phyloP scores from a whole-genome alignment of 2,888 invertebrate genomes.

The Leptopterna dolabrata region DNA sequence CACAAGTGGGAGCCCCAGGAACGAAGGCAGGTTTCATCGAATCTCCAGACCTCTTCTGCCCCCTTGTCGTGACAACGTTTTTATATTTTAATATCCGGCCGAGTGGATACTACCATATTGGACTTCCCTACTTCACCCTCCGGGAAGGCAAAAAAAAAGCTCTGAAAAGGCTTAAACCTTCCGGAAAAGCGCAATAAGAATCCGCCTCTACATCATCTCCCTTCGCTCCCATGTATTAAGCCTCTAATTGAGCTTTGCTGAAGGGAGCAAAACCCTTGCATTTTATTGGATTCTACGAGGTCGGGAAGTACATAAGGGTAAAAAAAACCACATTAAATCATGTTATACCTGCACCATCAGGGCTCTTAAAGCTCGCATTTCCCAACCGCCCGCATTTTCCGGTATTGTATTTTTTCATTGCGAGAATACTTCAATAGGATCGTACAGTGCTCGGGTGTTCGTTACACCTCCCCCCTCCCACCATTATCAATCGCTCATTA shows the following conservation, averaged over 20 bases:
- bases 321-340: not conserved
- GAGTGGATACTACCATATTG: not conserved
- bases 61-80: not conserved
- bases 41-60: not conserved
- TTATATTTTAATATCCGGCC: slow-evolving; percentile 3
- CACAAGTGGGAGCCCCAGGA: too few species aligned
- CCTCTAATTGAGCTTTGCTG: not conserved
- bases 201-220: not conserved
- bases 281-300: not conserved
- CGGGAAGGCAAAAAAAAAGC: not conserved
- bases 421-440: too few species aligned
- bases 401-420: too few species aligned
- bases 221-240: not conserved
- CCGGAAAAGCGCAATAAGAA: not conserved
- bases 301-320: not conserved
- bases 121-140: not conserved
- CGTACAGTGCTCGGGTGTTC: too few species aligned
- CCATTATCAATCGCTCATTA: too few species aligned
- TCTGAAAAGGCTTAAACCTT: slow-evolving; percentile 7
- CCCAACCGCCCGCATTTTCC: too few species aligned
- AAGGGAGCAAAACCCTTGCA: not conserved
- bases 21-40: not conserved
- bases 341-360: too few species aligned
- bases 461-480: too few species aligned
- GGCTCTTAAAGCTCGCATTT: too few species aligned